A percentile compares a stretch with the other conserved stretches of the same genome.
Conservation (phyloP, 2,888 invertebrate genomes). For the Ctena decussata region DNA sequence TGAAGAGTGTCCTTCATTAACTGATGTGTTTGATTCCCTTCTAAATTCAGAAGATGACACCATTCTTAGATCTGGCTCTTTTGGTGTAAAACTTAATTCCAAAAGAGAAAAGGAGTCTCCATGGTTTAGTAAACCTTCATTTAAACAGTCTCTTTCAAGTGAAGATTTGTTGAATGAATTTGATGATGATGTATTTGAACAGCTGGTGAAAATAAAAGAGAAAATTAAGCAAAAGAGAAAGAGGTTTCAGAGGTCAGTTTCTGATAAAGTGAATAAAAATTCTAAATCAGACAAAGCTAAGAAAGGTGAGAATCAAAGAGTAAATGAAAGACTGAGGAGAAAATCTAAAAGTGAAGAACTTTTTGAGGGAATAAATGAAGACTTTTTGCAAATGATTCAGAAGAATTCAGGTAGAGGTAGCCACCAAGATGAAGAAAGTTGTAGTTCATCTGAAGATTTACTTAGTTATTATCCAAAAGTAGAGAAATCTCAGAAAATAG, state of each 20-base stretch:
- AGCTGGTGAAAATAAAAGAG: neutral
- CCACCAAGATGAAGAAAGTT: neutral
- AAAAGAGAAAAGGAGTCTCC: neutral
- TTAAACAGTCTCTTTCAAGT: neutral
- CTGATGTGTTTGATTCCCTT: neutral
- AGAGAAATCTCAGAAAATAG: neutral
- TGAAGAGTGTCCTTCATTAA: neutral
- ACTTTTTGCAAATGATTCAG: neutral
- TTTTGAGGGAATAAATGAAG: neutral
- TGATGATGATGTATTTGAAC: neutral
- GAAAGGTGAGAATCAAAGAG: neutral
- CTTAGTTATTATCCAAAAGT: neutral
- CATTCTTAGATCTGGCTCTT: neutral
- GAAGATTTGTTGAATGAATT: neutral
- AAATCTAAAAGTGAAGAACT: neutral
- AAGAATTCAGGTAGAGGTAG: neutral
- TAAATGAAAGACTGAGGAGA: neutral
- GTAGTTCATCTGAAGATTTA: neutral
- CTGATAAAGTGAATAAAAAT: neutral
- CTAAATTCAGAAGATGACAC: neutral
- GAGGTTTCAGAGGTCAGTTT: neutral
- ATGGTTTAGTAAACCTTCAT: neutral
- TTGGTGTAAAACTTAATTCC: neutral
- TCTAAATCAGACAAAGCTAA: neutral
- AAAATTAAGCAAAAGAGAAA: neutral